Evolutionary conservation across 2,888 invertebrate species (phyloP).

Genomic region (Osedax frankpressi): DNA sequence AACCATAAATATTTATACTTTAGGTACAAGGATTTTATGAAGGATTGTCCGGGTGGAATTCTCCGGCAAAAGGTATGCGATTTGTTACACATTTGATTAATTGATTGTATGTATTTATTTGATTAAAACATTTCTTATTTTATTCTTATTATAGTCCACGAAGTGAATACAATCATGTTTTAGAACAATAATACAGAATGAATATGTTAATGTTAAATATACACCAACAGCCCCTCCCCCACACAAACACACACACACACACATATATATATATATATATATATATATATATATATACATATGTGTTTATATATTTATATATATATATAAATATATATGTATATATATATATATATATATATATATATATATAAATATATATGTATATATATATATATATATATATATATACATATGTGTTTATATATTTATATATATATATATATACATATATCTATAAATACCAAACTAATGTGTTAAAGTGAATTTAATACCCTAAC

Average conservation of each 20-base stretch:
- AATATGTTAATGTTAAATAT: no score
- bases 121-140: no score
- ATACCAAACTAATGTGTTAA: no score
- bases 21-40: slow-evolving; percentile 48
- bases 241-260: no score
- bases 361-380: slow-evolving; percentile 14
- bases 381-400: not conserved
- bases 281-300: slow-evolving; percentile 19
- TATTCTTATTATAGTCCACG: no score
- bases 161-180: no score
- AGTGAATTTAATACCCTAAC: no score
- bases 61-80: slow-evolving; percentile 39
- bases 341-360: slow-evolving; percentile 13
- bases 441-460: not conserved
- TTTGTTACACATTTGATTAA: not conserved
- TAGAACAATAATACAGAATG: no score
- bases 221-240: no score
- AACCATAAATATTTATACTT: no score
- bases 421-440: not conserved
- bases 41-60: slow-evolving; percentile 48
- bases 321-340: slow-evolving; percentile 7
- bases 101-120: no score
- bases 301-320: slow-evolving; percentile 16
- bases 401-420: not conserved
- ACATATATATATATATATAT: slow-evolving; percentile 6